Percentiles rank a stretch among this genome's conserved stretches.
phyloP scores from a whole-genome alignment of 2,888 invertebrate genomes.

The Eurytoma adleriae region DNA sequence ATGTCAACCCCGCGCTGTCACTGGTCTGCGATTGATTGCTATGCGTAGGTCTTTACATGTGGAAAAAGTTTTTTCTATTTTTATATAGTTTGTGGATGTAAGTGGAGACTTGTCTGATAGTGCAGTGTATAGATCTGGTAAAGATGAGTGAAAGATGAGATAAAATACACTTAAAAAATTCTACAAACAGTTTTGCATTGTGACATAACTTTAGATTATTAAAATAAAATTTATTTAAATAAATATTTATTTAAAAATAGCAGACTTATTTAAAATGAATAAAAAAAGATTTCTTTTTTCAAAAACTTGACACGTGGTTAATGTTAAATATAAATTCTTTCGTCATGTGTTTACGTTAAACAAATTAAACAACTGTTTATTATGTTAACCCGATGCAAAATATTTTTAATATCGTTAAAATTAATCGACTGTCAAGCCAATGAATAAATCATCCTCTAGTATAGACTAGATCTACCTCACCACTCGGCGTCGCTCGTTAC shows the following conservation, averaged over 20 bases:
- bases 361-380: conserved; percentile 14
- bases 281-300: neutral
- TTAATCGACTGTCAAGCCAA: conserved; percentile 51
- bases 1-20: conserved; percentile 22
- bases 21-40: neutral
- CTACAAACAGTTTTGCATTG: too few relatives aligned
- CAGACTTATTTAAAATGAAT: too few relatives aligned
- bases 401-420: conserved; percentile 47
- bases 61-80: conserved; percentile 29
- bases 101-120: neutral
- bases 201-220: too few relatives aligned
- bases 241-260: too few relatives aligned
- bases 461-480: conserved; percentile 35
- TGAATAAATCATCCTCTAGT: conserved; percentile 50
- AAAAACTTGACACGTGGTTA: neutral
- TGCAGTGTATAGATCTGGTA: neutral
- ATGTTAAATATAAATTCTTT: neutral
- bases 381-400: neutral
- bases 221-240: too few relatives aligned
- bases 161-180: neutral
- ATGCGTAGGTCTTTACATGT: neutral
- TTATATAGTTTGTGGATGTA: neutral
- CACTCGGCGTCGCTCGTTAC: conserved; percentile 9
- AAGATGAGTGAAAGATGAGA: too few relatives aligned
- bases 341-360: conserved; percentile 18